Conservation (phyloP, 2,888 invertebrate species). For the Empis stercorea region DNA sequence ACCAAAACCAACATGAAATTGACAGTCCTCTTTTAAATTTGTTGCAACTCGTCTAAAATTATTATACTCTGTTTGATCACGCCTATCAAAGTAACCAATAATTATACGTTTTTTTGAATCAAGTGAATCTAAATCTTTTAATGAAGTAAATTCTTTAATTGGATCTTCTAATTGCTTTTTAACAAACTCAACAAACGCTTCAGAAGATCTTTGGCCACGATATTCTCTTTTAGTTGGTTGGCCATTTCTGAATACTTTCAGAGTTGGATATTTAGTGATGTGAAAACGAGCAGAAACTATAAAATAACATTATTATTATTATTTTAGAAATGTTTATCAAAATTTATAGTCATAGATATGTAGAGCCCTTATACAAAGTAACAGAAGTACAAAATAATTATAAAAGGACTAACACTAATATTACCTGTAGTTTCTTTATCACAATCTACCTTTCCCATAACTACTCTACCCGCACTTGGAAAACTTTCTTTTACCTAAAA, state of each 20-base stretch:
- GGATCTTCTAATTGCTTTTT: slow-evolving; percentile 80
- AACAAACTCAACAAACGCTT: slow-evolving; percentile 81
- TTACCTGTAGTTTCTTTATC: slow-evolving; percentile 64
- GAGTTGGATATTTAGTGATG: slow-evolving; percentile 95
- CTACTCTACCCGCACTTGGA: slow-evolving; percentile 70
- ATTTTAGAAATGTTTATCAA: too few species aligned
- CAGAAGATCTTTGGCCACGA: slow-evolving; percentile 77
- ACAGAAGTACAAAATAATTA: too few species aligned
- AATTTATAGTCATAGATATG: too few species aligned
- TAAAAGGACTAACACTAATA: too few species aligned
- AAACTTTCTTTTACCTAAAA: slow-evolving; percentile 47
- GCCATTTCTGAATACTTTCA: slow-evolving; percentile 88
- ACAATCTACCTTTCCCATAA: slow-evolving; percentile 95
- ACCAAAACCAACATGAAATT: slow-evolving; percentile 85
- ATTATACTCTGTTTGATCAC: slow-evolving; percentile 69
- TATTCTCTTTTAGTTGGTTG: slow-evolving; percentile 83
- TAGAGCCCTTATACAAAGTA: too few species aligned
- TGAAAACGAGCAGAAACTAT: slow-evolving; percentile 83
- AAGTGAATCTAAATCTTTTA: slow-evolving; percentile 59
- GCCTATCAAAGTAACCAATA: slow-evolving; percentile 76
- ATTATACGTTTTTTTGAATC: slow-evolving; percentile 75
- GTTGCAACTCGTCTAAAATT: slow-evolving; percentile 70
- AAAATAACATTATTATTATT: too few species aligned
- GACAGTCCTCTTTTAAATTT: slow-evolving; percentile 88
- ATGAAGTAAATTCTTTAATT: slow-evolving; percentile 59